Percentiles rank a stretch among this genome's conserved stretches.
phyloP scores from a whole-genome alignment of 37 sponge, comb jelly and placozoan species.

The Theonella swinhoei region DNA sequence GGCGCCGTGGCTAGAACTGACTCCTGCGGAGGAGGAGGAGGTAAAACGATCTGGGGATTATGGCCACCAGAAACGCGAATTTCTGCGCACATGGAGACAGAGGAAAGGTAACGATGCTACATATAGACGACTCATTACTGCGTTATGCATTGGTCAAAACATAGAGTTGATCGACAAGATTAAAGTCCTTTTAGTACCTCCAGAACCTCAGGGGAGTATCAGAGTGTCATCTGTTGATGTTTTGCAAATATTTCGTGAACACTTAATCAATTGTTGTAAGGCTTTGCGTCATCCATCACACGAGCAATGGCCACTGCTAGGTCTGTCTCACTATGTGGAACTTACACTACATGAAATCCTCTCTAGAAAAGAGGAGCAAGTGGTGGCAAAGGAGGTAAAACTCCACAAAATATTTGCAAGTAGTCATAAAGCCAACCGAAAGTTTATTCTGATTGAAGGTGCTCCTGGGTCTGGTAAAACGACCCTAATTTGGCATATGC shows the following conservation, averaged over 20 bases:
- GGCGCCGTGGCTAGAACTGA: neutral
- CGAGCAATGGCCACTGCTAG: slow-evolving; percentile 2
- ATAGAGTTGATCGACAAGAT: neutral
- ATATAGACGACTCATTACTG: neutral
- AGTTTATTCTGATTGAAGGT: too few relatives aligned
- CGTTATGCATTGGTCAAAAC: neutral
- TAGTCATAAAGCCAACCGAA: too few relatives aligned
- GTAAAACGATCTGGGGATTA: neutral
- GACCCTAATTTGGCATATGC: too few relatives aligned
- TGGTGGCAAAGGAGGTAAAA: too few relatives aligned
- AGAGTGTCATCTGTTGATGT: too few relatives aligned
- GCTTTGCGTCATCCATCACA: neutral
- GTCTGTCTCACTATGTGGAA: too few relatives aligned
- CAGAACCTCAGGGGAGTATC: neutral
- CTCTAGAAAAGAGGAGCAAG: too few relatives aligned
- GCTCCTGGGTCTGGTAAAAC: too few relatives aligned
- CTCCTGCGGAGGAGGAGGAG: slow-evolving; percentile 5
- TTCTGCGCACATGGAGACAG: neutral
- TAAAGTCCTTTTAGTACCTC: neutral
- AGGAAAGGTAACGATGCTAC: neutral
- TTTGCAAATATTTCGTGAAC: too few relatives aligned
- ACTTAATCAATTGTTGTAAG: too few relatives aligned
- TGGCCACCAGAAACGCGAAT: neutral
- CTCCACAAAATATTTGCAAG: too few relatives aligned
- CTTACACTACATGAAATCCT: too few relatives aligned